Evolutionary conservation across 2,797 vertebrate species (phyloP), one percentile per base, ranked within the genome.

Genomic region (Lithobates pipiens): DNA sequence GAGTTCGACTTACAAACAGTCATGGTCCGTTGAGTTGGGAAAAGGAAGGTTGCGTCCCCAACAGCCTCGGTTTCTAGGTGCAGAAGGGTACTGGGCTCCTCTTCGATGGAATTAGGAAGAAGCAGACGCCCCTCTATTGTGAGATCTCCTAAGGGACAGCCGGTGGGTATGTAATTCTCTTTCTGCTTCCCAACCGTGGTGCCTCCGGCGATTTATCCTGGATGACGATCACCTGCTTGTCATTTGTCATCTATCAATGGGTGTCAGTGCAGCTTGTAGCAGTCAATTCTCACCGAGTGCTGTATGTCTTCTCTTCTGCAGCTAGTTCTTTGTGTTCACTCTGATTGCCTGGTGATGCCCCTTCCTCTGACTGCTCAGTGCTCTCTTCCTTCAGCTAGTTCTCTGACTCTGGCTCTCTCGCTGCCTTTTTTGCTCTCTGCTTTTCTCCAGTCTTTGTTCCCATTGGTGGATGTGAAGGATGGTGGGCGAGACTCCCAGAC

Each of bases 1-100:
- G 93, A 93, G 76, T 95, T 96, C 9, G 96, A 93, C 74, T 95
- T 95, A 88, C 96, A 96, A 89, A 96, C 96, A 96, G 97, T 98
- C 91, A 93, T 94, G 54, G 44, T 90, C 86, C 25, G 65, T 84
- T 74, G 15, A 80, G 83, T 72, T 93, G 25, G 91, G 91, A 89
- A 94, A 90, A 88, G 83, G 91, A 93, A 84, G 88, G 88, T 89
- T 90, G 90, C 0, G 90, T 93, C 78, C 90, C 91, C 0, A 91
- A 90, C 0, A 13, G 61, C 44, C 5, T 83, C 81, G 1, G 61
- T 54, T n/a, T 87, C 76, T 18, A 78, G 67, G 46, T 74, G 71
- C 27, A 70, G 34, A 15, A 76, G 63, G 34, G 70, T 63, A 34
- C 86, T 79, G 76, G 81, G 81, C 44, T 87, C 86, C 77, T 87